Conservation (phyloP, 2,113 vertebrate species). For the Marmota flaviventris region DNA sequence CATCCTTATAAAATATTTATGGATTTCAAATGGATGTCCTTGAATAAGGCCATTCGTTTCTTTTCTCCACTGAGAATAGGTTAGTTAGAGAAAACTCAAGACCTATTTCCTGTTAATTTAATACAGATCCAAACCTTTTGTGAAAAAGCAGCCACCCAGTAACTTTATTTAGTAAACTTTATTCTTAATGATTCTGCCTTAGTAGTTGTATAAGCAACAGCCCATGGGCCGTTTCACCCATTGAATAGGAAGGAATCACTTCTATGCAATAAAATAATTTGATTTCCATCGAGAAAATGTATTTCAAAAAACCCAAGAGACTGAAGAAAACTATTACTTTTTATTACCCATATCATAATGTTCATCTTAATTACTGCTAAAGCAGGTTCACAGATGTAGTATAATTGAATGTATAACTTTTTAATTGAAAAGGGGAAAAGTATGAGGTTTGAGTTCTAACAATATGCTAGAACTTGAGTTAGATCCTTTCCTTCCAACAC, state of each 20-base stretch:
- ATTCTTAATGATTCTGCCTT: conserved; percentile 70
- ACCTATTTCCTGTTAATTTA: conserved; percentile 81
- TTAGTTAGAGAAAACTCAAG: conserved; percentile 77
- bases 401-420: conserved; percentile 86
- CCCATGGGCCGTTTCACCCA: conserved; percentile 68
- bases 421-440: conserved; percentile 84
- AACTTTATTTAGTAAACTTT: conserved; percentile 77
- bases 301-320: conserved; percentile 84
- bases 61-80: conserved; percentile 73
- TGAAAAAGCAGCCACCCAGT: conserved; percentile 77
- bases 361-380: conserved; percentile 86
- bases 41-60: conserved; percentile 80
- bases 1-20: conserved; percentile 84
- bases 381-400: conserved; percentile 83
- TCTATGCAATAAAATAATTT: conserved; percentile 83
- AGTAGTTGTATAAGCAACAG: conserved; percentile 63
- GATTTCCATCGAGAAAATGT: conserved; percentile 84
- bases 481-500: conserved; percentile 31
- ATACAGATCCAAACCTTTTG: conserved; percentile 74
- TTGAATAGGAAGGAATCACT: conserved; percentile 76
- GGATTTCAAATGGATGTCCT: conserved; percentile 81
- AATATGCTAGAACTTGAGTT: conserved; percentile 58
- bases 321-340: conserved; percentile 84
- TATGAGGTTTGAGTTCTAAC: conserved; percentile 77
- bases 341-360: conserved; percentile 85